Evolutionary conservation across 2,888 invertebrate genomes (phyloP).

Genomic region (Agonopterix subpropinquella): DNA sequence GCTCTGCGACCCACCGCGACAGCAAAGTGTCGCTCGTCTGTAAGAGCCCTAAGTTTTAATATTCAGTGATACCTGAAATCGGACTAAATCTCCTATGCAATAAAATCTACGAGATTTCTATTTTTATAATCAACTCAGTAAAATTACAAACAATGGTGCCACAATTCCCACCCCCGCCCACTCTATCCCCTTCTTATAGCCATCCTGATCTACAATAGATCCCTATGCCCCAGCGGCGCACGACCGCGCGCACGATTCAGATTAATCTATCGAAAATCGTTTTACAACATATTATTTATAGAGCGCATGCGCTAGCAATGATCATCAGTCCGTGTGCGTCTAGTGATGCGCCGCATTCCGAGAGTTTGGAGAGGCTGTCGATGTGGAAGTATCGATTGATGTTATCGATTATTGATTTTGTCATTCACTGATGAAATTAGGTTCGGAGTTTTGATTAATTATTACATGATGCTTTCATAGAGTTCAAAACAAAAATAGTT

Average conservation of each 20-base stretch:
- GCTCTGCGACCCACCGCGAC: too few relatives aligned
- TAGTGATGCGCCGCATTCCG: constrained; percentile 52
- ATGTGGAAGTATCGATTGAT: constrained; percentile 34
- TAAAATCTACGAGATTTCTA: too few relatives aligned
- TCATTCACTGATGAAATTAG: constrained; percentile 3
- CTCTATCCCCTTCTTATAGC: constrained; percentile 43
- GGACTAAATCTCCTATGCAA: too few relatives aligned
- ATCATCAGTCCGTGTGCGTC: constrained; percentile 70
- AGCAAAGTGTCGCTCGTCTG: too few relatives aligned
- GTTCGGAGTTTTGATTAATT: too few relatives aligned
- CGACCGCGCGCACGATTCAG: constrained; percentile 74
- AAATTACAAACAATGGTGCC: neutral
- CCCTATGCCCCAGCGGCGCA: constrained; percentile 57
- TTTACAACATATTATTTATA: constrained; percentile 77
- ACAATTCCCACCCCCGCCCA: neutral
- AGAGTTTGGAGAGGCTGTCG: constrained; percentile 31
- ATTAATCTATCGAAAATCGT: constrained; percentile 77
- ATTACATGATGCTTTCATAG: too few relatives aligned
- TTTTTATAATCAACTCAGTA: neutral
- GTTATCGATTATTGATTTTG: constrained; percentile 30
- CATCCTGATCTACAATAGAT: constrained; percentile 69
- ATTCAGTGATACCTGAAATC: too few relatives aligned
- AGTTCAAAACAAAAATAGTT: too few relatives aligned
- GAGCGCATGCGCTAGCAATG: constrained; percentile 74
- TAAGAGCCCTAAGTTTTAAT: too few relatives aligned